These are phyloP conservation scores for Montipora efflorescens DNA, from an alignment of 64 coral and sea anemone genomes.

Conservation along the genomic window DNA sequence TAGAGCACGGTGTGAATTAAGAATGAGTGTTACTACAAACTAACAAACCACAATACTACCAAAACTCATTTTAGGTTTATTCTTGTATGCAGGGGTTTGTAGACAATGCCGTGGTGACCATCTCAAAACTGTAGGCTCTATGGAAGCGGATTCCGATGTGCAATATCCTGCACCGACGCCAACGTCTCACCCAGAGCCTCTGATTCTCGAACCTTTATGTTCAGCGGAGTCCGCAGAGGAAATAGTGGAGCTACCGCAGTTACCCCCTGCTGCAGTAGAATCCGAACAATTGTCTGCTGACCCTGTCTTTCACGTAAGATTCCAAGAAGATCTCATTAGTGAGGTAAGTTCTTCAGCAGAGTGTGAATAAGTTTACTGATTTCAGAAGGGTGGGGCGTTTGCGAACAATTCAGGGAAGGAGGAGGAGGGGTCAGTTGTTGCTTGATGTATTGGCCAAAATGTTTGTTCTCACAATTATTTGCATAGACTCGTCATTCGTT, in stretches of 20 bases:
- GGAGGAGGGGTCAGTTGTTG: not conserved
- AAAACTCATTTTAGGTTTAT: not conserved
- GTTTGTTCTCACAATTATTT: not conserved
- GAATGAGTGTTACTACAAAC: slow-evolving; percentile 11
- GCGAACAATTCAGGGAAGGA: slow-evolving; percentile 10
- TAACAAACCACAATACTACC: slow-evolving; percentile 1
- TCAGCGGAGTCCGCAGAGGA: not conserved
- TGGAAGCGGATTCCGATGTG: slow-evolving; percentile 1
- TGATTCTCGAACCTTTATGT: slow-evolving; percentile 19
- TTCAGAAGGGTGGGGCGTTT: slow-evolving; percentile 1
- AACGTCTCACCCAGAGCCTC: slow-evolving; percentile 7
- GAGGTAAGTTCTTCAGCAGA: not conserved
- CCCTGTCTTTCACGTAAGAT: slow-evolving; percentile 32
- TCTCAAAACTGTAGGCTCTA: slow-evolving; percentile 1
- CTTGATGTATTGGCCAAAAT: not conserved
- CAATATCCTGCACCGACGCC: not conserved
- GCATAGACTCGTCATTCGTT: not conserved
- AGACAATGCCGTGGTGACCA: slow-evolving; percentile 34
- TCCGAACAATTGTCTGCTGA: slow-evolving; percentile 25
- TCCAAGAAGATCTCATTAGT: slow-evolving; percentile 33
- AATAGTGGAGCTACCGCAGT: slow-evolving; percentile 21
- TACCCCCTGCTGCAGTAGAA: slow-evolving; percentile 11
- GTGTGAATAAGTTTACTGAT: slow-evolving; percentile 17
- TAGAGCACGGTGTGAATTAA: slow-evolving; percentile 2
- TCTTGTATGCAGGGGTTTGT: slow-evolving; percentile 3